Conservation (phyloP, 2,113 vertebrate species). For the Anolis sagrei region DNA sequence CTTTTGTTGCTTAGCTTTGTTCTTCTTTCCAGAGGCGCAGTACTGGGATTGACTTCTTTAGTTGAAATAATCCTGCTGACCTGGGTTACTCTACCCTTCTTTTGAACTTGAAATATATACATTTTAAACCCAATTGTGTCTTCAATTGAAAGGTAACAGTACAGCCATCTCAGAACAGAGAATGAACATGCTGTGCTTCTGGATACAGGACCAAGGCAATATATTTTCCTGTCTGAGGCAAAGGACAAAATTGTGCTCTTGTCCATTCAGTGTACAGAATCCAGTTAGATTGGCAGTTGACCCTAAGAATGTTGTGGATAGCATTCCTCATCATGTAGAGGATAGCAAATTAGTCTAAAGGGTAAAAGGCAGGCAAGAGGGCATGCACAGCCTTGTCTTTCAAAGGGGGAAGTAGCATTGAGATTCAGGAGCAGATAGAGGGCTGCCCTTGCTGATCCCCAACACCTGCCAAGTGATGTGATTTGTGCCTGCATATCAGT, state of each 20-base stretch:
- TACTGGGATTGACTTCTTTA: constrained; percentile 26
- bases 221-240: neutral
- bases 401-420: no score
- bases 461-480: no score
- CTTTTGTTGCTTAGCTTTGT: constrained; percentile 39
- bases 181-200: neutral
- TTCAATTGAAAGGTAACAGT: neutral
- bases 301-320: no score
- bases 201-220: neutral
- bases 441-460: no score
- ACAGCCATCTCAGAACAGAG: neutral
- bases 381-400: no score
- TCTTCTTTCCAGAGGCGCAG: constrained; percentile 46
- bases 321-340: no score
- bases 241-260: neutral
- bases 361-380: no score
- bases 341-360: no score
- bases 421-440: no score
- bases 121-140: constrained; percentile 17
- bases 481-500: no score
- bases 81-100: neutral
- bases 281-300: no score
- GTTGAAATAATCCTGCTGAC: constrained; percentile 21
- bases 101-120: constrained; percentile 20
- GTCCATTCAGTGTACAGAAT: no score